Conservation (phyloP, 2,113 vertebrate species). For the Hypocryptadius cinnamomeus region DNA sequence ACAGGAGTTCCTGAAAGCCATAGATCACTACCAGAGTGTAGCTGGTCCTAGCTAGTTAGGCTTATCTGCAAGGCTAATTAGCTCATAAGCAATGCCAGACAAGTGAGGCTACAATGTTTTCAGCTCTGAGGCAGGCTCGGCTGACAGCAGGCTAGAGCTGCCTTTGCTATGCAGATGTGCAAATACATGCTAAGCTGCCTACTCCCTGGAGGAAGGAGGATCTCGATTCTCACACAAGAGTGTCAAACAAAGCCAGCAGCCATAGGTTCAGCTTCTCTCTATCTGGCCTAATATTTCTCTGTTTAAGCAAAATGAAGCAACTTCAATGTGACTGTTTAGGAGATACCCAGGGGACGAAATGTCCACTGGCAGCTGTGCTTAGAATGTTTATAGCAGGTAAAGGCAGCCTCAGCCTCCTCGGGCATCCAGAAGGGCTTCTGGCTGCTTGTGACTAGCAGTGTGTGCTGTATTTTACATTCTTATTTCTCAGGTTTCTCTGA, state of each 20-base stretch:
- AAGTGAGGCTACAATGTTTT: background rate
- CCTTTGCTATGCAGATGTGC: background rate
- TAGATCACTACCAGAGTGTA: background rate
- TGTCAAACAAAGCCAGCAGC: background rate
- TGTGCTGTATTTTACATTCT: background rate
- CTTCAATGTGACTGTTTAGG: background rate
- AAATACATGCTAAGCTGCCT: background rate
- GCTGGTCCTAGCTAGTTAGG: background rate
- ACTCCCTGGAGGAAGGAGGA: background rate
- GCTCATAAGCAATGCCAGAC: background rate
- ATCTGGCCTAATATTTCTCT: background rate
- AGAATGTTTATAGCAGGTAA: background rate
- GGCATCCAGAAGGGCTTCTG: background rate
- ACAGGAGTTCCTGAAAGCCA: background rate
- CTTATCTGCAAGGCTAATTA: constrained; percentile 18
- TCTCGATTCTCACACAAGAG: background rate
- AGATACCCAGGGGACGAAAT: background rate
- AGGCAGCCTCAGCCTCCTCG: background rate
- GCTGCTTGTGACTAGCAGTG: background rate
- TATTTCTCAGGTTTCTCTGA: background rate
- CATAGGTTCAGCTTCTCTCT: background rate
- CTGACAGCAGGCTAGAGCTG: background rate
- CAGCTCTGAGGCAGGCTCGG: background rate
- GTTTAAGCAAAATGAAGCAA: background rate
- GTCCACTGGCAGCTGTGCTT: background rate